Evolutionary conservation across 2,888 invertebrate species (phyloP).

Genomic region (Pammene fasciana): DNA sequence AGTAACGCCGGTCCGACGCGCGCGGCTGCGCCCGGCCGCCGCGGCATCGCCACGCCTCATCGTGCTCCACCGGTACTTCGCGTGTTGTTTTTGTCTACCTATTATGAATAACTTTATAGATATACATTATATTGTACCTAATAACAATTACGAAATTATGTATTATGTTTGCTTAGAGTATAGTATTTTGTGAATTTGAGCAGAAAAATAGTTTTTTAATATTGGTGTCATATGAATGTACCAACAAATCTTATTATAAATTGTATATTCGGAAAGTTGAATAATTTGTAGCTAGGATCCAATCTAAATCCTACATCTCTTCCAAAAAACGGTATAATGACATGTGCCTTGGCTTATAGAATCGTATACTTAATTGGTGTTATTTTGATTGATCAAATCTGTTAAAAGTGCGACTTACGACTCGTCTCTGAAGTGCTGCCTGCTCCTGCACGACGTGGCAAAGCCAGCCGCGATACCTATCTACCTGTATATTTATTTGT

Average conservation of each 20-base stretch:
- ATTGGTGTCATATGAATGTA: conserved; percentile 83
- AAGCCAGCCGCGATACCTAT: conserved; percentile 21
- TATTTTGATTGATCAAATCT: conserved; percentile 68
- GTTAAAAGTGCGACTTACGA: conserved; percentile 52
- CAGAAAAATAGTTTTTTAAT: conserved; percentile 83
- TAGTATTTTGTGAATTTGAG: conserved; percentile 82
- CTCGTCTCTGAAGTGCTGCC: conserved; percentile 68
- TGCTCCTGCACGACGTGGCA: conserved; percentile 49
- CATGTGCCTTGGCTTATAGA: conserved; percentile 82
- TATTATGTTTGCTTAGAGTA: conserved; percentile 80
- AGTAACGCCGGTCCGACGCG: background rate
- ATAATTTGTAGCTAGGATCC: conserved; percentile 83
- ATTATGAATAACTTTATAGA: conserved; percentile 77
- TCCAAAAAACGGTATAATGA: conserved; percentile 72
- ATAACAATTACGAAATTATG: conserved; percentile 67
- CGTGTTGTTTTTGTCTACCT: conserved; percentile 56
- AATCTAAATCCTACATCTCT: conserved; percentile 81
- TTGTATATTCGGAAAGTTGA: conserved; percentile 83
- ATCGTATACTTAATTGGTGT: conserved; percentile 67
- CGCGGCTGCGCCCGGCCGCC: conserved; percentile 1
- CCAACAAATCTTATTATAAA: conserved; percentile 82
- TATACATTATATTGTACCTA: conserved; percentile 62
- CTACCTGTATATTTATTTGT: conserved; percentile 35
- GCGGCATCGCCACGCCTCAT: conserved; percentile 2
- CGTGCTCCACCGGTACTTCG: background rate